Conservation (phyloP, 2,888 invertebrate species). For the Amblyjoppa proteus region DNA sequence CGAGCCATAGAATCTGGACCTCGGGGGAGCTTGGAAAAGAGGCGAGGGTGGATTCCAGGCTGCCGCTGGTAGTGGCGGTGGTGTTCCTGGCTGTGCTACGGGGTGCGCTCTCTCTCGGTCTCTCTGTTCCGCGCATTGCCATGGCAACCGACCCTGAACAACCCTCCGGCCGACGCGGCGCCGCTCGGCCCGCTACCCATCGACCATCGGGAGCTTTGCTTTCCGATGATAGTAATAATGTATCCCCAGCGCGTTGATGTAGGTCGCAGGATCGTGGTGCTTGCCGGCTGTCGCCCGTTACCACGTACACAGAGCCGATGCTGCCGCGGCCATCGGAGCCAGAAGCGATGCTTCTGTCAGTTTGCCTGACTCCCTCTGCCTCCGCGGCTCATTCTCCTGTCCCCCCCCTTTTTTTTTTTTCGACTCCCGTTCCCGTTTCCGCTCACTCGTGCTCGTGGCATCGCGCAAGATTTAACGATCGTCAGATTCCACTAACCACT, state of each 20-base stretch:
- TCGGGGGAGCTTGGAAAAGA: slow-evolving; percentile 61
- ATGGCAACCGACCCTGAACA: slow-evolving; percentile 83
- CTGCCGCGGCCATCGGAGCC: slow-evolving; percentile 43
- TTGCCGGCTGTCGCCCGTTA: slow-evolving; percentile 34
- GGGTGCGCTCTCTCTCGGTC: slow-evolving; percentile 73
- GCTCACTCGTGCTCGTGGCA: slow-evolving; percentile 3
- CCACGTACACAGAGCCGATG: slow-evolving; percentile 27
- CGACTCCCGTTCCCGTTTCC: slow-evolving; percentile 7
- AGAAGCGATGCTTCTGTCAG: slow-evolving; percentile 43
- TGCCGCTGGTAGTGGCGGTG: slow-evolving; percentile 48
- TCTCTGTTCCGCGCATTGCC: slow-evolving; percentile 76
- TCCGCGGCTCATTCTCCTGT: slow-evolving; percentile 20
- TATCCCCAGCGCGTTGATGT: slow-evolving; percentile 81
- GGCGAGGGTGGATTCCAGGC: slow-evolving; percentile 67
- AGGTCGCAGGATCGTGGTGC: slow-evolving; percentile 77
- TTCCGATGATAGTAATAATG: slow-evolving; percentile 84
- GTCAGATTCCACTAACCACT: neutral
- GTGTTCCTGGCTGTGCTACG: slow-evolving; percentile 74
- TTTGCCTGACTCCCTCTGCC: slow-evolving; percentile 31
- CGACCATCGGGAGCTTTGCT: slow-evolving; percentile 79
- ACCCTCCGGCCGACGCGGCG: slow-evolving; percentile 80
- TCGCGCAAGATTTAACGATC: slow-evolving; percentile 37
- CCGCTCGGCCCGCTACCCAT: slow-evolving; percentile 62
- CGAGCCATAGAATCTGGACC: slow-evolving; percentile 65
- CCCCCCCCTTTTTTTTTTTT: neutral